Evolutionary conservation across 2,797 vertebrate species (phyloP).

Genomic region (Schizothorax lantsangensis): DNA sequence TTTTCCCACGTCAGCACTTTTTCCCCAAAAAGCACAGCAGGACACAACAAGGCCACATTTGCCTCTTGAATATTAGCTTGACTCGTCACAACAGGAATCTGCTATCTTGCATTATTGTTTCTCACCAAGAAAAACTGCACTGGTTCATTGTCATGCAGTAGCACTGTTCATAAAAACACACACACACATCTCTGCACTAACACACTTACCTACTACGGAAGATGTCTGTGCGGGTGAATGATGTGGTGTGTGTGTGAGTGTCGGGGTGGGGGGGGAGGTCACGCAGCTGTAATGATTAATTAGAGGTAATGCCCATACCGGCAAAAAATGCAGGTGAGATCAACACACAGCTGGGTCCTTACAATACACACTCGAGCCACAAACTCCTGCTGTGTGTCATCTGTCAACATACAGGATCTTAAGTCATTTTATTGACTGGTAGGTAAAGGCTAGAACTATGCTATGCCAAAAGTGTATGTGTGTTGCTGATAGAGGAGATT

Average conservation of each 20-base stretch:
- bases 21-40: slow-evolving; percentile 42
- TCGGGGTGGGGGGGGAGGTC: background rate
- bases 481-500: slow-evolving; percentile 36
- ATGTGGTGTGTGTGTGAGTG: background rate
- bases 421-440: slow-evolving; percentile 48
- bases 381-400: slow-evolving; percentile 29
- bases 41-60: slow-evolving; percentile 34
- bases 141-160: slow-evolving; percentile 27
- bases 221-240: background rate
- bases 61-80: slow-evolving; percentile 27
- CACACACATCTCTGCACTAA: slow-evolving; percentile 4
- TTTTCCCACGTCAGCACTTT: slow-evolving; percentile 47
- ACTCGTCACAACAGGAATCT: slow-evolving; percentile 34
- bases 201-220: slow-evolving; percentile 11
- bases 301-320: slow-evolving; percentile 13
- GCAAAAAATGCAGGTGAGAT: slow-evolving; percentile 35
- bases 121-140: background rate
- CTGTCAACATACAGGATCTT: slow-evolving; percentile 24
- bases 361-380: background rate
- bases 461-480: slow-evolving; percentile 24
- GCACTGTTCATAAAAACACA: background rate
- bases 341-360: slow-evolving; percentile 12
- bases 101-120: slow-evolving; percentile 27
- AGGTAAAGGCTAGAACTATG: slow-evolving; percentile 30
- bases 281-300: slow-evolving; percentile 35